Evolutionary conservation across 2,113 vertebrate genomes (phyloP).

Genomic region (Bos taurus): ARS-UCD2.0 NC_037333.1:5719501-5720000

Average conservation of each 20-base stretch:
- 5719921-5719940: no score
- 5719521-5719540: constrained; percentile 13
- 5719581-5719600: background rate
- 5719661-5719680: background rate
- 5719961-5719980: no score
- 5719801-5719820: background rate
- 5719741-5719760: background rate
- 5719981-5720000: no score
- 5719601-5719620: background rate
- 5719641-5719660: background rate
- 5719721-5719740: background rate
- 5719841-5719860: no score
- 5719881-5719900: no score
- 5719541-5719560: background rate
- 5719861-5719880: no score
- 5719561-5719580: background rate
- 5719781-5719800: background rate
- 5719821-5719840: background rate
- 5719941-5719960: no score
- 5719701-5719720: background rate
- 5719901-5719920: no score
- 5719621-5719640: background rate
- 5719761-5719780: background rate
- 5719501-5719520: background rate
- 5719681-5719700: background rate